These are phyloP conservation scores for Latheticus oryzae DNA, from an alignment of 2,888 invertebrate genomes.

Conservation along the genomic window DNA sequence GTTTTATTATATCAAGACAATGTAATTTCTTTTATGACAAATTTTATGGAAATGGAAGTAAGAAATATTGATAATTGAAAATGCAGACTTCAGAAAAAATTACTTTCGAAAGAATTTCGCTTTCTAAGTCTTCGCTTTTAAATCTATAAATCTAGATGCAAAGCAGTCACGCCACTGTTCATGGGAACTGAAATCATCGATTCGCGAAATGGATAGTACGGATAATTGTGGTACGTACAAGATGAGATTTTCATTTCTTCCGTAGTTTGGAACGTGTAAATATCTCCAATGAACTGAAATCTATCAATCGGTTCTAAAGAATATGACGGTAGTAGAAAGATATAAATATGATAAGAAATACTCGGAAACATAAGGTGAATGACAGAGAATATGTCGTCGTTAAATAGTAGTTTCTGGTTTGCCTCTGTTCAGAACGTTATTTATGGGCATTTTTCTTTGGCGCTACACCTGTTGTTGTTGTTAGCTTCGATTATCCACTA, in stretches of 20 bases:
- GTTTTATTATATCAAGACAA: no score
- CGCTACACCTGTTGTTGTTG: constrained; percentile 13
- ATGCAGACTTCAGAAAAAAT: no score
- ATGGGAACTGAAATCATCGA: constrained; percentile 21
- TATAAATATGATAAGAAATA: constrained; percentile 22
- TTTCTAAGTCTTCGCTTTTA: no score
- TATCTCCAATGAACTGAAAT: constrained; percentile 11
- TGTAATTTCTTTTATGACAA: no score
- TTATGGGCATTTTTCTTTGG: constrained; percentile 16
- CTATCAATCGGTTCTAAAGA: constrained; percentile 13
- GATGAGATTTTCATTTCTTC: constrained; percentile 25
- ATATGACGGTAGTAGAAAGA: constrained; percentile 26
- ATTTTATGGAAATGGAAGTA: no score
- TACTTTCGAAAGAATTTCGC: no score
- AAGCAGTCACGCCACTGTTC: constrained; percentile 15
- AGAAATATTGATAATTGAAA: no score
- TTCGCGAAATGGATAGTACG: constrained; percentile 17
- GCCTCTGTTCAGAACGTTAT: constrained; percentile 6
- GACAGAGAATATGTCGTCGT: constrained; percentile 20
- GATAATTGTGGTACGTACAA: constrained; percentile 19
- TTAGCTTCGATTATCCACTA: constrained; percentile 12
- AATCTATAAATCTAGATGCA: no score
- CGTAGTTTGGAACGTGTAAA: constrained; percentile 21
- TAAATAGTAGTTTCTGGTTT: no score
- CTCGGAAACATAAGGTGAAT: constrained; percentile 22